A percentile compares a stretch with the other conserved stretches of the same genome.
Evolutionary conservation across 2,888 invertebrate genomes (phyloP).

Genomic region (Apamea anceps): DNA sequence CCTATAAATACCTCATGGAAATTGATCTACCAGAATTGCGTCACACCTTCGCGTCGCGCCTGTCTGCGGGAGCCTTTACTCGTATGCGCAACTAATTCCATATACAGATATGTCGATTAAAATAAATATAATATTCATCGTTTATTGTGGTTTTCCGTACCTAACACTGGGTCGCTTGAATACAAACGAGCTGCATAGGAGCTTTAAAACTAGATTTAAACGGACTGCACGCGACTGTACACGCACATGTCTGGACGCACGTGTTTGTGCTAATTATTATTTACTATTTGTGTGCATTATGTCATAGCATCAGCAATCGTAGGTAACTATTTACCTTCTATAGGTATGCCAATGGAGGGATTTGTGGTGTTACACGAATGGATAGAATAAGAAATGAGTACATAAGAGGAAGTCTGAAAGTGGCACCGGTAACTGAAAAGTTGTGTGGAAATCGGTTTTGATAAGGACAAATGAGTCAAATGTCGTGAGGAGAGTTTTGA

Average conservation of each 20-base stretch:
- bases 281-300: constrained; percentile 15
- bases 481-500: no score
- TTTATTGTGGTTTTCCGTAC: constrained; percentile 36
- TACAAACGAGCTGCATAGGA: constrained; percentile 19
- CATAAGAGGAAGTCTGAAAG: no score
- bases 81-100: neutral
- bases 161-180: constrained; percentile 14
- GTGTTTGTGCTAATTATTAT: constrained; percentile 16
- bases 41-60: no score
- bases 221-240: constrained; percentile 4
- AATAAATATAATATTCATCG: constrained; percentile 32
- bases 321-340: neutral
- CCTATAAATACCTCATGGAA: no score
- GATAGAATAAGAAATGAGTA: no score
- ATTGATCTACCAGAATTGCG: no score
- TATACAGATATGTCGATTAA: constrained; percentile 8
- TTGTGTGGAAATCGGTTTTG: no score
- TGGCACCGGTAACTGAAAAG: no score
- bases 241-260: constrained; percentile 10
- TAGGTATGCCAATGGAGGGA: no score
- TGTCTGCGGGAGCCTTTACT: neutral
- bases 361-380: no score
- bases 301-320: neutral
- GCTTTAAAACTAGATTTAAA: constrained; percentile 6
- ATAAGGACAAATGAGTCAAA: no score